These are phyloP conservation scores for Mico argentatus DNA, from an alignment of 2,797 vertebrate genomes.

Conservation along the genomic window DNA sequence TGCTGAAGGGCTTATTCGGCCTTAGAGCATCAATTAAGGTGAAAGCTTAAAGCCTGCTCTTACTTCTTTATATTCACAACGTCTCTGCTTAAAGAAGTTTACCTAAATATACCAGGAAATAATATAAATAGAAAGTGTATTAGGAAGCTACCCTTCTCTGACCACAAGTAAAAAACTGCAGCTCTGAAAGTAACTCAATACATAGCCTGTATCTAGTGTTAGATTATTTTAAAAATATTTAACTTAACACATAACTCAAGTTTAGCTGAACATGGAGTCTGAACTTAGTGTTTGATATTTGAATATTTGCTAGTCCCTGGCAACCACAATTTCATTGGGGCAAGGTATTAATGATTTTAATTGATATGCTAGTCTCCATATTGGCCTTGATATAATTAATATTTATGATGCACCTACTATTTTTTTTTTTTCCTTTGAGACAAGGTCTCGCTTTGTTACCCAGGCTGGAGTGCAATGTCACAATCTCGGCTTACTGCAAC, in stretches of 20 bases:
- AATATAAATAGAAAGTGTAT: neutral
- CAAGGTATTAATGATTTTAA: constrained; percentile 20
- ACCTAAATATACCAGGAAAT: neutral
- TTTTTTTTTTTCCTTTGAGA: neutral
- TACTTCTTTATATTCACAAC: neutral
- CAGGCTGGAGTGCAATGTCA: neutral
- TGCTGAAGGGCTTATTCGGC: constrained; percentile 42
- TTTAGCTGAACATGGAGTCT: neutral
- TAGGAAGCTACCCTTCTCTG: neutral
- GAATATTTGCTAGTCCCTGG: neutral
- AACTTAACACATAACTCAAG: neutral
- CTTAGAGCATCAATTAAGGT: constrained; percentile 62
- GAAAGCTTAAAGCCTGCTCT: constrained; percentile 53
- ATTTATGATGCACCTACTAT: neutral
- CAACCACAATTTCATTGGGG: neutral
- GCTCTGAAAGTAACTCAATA: neutral
- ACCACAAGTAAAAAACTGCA: neutral
- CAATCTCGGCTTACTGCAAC: neutral
- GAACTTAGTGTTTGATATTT: neutral
- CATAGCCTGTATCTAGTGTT: neutral
- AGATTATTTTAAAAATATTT: neutral
- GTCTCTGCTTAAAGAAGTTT: neutral
- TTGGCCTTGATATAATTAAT: constrained; percentile 25
- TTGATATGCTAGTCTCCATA: neutral
- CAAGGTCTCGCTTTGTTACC: neutral